Conservation (phyloP, 2,797 vertebrate species). For the Acipenser transmontanus region DNA sequence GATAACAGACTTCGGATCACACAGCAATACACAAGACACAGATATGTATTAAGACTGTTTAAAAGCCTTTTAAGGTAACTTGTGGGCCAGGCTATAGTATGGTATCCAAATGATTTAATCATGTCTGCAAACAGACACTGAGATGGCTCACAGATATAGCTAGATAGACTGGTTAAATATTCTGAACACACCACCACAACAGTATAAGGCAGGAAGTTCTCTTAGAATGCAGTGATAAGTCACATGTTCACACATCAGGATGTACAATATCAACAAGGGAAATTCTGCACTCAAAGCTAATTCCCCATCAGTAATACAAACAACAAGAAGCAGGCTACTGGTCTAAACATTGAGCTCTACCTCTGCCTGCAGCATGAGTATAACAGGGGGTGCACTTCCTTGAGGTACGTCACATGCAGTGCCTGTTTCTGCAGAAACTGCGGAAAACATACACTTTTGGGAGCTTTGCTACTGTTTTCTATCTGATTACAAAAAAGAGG, state of each 20-base stretch:
- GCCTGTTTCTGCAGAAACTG: conserved; percentile 13
- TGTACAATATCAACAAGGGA: conserved; percentile 1
- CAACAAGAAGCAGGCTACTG: neutral
- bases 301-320: neutral
- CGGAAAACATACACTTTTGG: conserved; percentile 4
- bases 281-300: neutral
- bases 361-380: conserved; percentile 14
- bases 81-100: no score
- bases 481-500: neutral
- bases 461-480: neutral
- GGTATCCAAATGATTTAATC: no score
- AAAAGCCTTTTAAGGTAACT: no score
- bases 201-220: no score
- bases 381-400: conserved; percentile 12
- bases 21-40: no score
- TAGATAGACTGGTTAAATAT: no score
- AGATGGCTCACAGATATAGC: no score
- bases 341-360: neutral
- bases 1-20: no score
- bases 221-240: neutral
- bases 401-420: conserved; percentile 16
- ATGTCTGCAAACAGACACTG: no score
- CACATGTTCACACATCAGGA: neutral
- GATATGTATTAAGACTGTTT: no score
- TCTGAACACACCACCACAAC: no score